A percentile compares a stretch with the other conserved stretches of the same genome.
Evolutionary conservation across 2,113 vertebrate genomes (phyloP).

Genomic region (Xyrauchen texanus): DNA sequence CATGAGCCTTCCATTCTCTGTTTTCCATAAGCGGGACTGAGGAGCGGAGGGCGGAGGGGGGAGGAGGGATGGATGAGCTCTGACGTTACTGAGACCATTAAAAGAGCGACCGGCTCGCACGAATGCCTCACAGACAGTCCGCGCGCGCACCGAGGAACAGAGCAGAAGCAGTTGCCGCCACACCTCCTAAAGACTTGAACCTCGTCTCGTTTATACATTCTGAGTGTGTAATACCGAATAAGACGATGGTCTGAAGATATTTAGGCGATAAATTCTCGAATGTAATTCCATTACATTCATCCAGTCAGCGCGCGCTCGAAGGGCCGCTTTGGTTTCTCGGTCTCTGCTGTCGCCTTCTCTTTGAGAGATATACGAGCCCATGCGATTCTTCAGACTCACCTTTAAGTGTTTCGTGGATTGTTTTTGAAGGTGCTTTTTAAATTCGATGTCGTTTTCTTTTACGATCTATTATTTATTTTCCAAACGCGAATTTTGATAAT

Average conservation of each 20-base stretch:
- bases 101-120: constrained; percentile 52
- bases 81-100: constrained; percentile 61
- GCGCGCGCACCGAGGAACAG: background rate
- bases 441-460: constrained; percentile 52
- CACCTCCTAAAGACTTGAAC: background rate
- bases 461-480: constrained; percentile 44
- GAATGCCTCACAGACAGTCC: constrained; percentile 20
- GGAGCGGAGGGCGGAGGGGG: no score
- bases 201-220: constrained; percentile 15
- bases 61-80: constrained; percentile 45
- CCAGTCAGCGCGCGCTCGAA: constrained; percentile 38
- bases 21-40: constrained; percentile 36
- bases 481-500: constrained; percentile 33
- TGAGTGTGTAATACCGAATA: constrained; percentile 13
- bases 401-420: constrained; percentile 88
- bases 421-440: constrained; percentile 75
- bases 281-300: constrained; percentile 51
- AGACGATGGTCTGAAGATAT: constrained; percentile 48
- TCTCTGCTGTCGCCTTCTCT: constrained; percentile 61
- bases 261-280: constrained; percentile 12
- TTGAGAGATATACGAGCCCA: constrained; percentile 67
- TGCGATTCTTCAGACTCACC: constrained; percentile 88
- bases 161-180: background rate
- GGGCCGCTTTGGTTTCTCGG: constrained; percentile 50
- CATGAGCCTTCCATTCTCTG: constrained; percentile 31